Evolutionary conservation across 2,113 vertebrate genomes (phyloP).

Genomic region (Tinamus guttatus): DNA sequence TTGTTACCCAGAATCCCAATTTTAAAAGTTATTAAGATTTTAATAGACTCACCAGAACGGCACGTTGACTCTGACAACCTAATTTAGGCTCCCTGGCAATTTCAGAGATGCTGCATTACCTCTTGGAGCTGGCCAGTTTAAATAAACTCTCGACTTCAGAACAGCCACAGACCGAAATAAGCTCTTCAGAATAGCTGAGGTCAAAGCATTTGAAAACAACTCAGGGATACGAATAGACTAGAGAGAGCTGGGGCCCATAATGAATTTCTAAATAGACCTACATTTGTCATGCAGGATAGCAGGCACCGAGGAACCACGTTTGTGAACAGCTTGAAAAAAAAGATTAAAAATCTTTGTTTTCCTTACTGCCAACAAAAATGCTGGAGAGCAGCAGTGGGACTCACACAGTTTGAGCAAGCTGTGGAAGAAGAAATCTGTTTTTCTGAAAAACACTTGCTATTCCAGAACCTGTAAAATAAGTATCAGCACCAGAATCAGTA

Average conservation of each 20-base stretch:
- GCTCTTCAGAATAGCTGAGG: neutral
- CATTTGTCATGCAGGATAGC: neutral
- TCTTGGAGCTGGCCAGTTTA: constrained; percentile 19
- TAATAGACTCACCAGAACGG: constrained; percentile 34
- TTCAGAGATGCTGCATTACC: constrained; percentile 39
- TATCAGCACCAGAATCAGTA: neutral
- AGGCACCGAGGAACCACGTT: neutral
- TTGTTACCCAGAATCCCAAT: constrained; percentile 52
- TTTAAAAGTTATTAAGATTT: constrained; percentile 69
- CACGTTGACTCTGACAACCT: constrained; percentile 59
- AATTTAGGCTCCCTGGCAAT: constrained; percentile 46
- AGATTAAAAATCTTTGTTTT: neutral
- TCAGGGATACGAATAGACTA: neutral
- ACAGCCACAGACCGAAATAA: neutral
- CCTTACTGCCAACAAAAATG: neutral
- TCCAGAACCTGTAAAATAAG: neutral
- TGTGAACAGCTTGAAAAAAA: neutral
- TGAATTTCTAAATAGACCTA: neutral
- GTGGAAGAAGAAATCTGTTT: neutral
- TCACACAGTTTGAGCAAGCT: neutral
- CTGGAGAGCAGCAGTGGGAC: neutral
- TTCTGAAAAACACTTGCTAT: neutral
- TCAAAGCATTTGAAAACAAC: constrained; percentile 22
- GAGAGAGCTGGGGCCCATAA: neutral
- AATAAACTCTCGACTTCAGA: neutral